Conservation (phyloP, 2,888 invertebrate species). For the Odontocerum albicorne region DNA sequence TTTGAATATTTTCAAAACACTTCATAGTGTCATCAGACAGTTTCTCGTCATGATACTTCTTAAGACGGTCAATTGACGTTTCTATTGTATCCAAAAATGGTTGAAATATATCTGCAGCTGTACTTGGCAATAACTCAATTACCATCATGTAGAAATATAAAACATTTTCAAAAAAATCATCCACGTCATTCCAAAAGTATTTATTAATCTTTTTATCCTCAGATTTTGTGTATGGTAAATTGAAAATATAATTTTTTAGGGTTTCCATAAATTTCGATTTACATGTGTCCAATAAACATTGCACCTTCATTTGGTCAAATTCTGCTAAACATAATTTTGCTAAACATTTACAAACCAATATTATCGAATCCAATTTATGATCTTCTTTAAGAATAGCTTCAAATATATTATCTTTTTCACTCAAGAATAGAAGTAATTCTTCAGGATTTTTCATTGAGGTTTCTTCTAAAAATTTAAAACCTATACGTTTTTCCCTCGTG, state of each 20-base stretch:
- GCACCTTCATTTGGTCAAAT: slow-evolving; percentile 6
- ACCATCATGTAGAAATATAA: neutral
- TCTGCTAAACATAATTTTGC: neutral
- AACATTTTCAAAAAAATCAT: slow-evolving; percentile 2
- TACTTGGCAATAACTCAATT: slow-evolving; percentile 4
- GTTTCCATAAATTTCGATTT: slow-evolving; percentile 7
- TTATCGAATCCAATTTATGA: slow-evolving; percentile 1
- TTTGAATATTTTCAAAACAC: slow-evolving; percentile 1
- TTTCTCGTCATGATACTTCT: neutral
- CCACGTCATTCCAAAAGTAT: slow-evolving; percentile 6
- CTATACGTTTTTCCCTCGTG: too few species aligned
- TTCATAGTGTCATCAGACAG: neutral
- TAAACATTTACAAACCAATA: slow-evolving; percentile 6
- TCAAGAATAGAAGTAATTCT: slow-evolving; percentile 1
- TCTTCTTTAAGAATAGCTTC: slow-evolving; percentile 1
- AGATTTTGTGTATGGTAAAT: neutral
- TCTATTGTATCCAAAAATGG: slow-evolving; percentile 3
- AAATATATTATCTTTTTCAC: slow-evolving; percentile 1
- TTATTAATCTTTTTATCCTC: slow-evolving; percentile 3
- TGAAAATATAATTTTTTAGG: slow-evolving; percentile 3
- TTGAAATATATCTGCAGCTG: slow-evolving; percentile 4
- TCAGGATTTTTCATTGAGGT: neutral
- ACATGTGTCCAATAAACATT: neutral
- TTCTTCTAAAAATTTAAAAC: neutral
- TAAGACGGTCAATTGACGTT: neutral